Conservation (phyloP, 2,888 invertebrate genomes). For the Philereme vetulata region DNA sequence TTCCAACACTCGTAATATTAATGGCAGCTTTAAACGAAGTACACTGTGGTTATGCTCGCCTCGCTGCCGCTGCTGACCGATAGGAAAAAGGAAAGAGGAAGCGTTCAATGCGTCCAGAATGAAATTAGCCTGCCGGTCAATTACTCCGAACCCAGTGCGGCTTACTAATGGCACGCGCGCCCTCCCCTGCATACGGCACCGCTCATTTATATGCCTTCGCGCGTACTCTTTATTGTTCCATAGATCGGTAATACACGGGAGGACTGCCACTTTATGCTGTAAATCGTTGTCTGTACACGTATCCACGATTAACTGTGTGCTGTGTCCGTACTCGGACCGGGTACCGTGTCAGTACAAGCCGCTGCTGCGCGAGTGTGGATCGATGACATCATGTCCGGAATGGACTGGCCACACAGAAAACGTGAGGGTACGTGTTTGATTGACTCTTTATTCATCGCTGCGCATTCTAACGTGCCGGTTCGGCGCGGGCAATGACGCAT, state of each 20-base stretch:
- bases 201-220: conserved; percentile 76
- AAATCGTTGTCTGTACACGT: conserved; percentile 82
- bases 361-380: conserved; percentile 66
- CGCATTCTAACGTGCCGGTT: conserved; percentile 49
- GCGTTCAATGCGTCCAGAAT: conserved; percentile 79
- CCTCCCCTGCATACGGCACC: conserved; percentile 74
- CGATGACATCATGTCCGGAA: conserved; percentile 81
- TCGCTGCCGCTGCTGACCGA: conserved; percentile 76
- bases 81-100: conserved; percentile 84
- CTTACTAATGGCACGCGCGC: conserved; percentile 77
- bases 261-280: conserved; percentile 82
- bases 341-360: conserved; percentile 71
- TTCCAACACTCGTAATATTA: conserved; percentile 14
- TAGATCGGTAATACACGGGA: conserved; percentile 83
- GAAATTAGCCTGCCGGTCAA: conserved; percentile 81
- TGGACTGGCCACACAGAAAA: conserved; percentile 73
- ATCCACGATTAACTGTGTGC: conserved; percentile 79
- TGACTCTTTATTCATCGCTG: conserved; percentile 55
- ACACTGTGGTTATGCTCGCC: conserved; percentile 54
- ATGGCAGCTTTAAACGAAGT: conserved; percentile 16
- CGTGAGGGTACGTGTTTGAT: conserved; percentile 68
- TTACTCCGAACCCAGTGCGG: conserved; percentile 75
- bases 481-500: conserved; percentile 59
- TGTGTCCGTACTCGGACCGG: conserved; percentile 58
- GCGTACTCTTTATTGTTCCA: conserved; percentile 81